These are phyloP conservation scores for Pseudococcus longispinus DNA, from an alignment of 2,888 invertebrate species.

Conservation along the genomic window DNA sequence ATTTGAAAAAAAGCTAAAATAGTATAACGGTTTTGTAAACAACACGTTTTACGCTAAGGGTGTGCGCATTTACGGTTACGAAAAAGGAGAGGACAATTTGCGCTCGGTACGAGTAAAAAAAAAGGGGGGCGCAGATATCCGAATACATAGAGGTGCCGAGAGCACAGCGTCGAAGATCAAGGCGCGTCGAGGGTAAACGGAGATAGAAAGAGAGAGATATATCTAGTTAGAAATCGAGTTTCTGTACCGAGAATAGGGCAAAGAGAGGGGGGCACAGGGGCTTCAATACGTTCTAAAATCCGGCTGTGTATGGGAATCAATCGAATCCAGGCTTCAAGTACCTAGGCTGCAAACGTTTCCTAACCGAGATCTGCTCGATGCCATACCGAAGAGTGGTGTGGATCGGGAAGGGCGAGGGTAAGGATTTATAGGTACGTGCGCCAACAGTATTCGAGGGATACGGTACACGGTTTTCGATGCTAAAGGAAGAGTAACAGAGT, in stretches of 20 bases:
- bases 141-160: background rate
- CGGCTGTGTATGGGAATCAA: conserved; percentile 52
- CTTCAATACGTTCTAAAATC: conserved; percentile 5
- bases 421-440: conserved; percentile 15
- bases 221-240: conserved; percentile 52
- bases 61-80: conserved; percentile 36
- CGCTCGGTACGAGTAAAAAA: background rate
- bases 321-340: conserved; percentile 13
- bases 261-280: background rate
- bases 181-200: background rate
- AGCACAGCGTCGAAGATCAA: background rate
- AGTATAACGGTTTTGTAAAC: conserved; percentile 55
- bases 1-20: conserved; percentile 21
- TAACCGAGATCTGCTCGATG: background rate
- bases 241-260: background rate
- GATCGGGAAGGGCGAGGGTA: background rate
- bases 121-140: background rate
- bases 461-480: conserved; percentile 11
- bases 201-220: background rate
- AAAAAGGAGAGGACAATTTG: conserved; percentile 49
- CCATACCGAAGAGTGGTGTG: background rate
- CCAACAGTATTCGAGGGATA: background rate
- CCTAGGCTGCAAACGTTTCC: conserved; percentile 39
- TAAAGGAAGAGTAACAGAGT: conserved; percentile 3
- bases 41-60: conserved; percentile 40